phyloP scores from a whole-genome alignment of 2,797 vertebrate genomes.

The Phataginus tetradactyla region DNA sequence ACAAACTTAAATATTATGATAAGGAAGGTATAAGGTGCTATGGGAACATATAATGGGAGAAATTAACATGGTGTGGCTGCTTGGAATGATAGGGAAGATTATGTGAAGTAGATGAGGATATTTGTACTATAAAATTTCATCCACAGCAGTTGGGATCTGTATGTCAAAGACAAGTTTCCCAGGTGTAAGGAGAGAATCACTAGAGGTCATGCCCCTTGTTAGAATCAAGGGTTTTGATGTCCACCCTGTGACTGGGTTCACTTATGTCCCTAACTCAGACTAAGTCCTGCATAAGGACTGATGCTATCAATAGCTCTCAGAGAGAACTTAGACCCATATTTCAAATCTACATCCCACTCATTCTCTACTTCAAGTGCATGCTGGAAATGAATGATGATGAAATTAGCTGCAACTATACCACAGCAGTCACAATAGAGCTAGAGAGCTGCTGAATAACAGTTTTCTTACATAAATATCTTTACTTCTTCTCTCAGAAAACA shows the following conservation, averaged over 20 bases:
- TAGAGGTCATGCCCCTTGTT: background rate
- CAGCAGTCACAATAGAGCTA: background rate
- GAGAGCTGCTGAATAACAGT: background rate
- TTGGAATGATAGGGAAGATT: background rate
- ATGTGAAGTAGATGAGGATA: background rate
- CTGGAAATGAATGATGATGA: background rate
- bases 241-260: background rate
- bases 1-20: background rate
- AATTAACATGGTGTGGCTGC: background rate
- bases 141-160: background rate
- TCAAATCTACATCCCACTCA: background rate
- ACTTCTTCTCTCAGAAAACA: background rate
- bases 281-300: background rate
- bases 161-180: background rate
- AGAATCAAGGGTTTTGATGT: background rate
- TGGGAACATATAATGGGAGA: background rate
- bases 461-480: background rate
- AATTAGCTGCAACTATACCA: background rate
- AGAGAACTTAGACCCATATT: background rate
- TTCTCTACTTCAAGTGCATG: background rate
- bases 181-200: background rate
- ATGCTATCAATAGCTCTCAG: background rate
- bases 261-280: slow-evolving; percentile 9
- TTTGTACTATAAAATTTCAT: background rate
- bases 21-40: background rate